Percentiles rank a stretch among this genome's conserved stretches.
These are phyloP conservation scores for Melinopterus prodromus DNA, from an alignment of 2,888 invertebrate genomes.

Conservation along the genomic window DNA sequence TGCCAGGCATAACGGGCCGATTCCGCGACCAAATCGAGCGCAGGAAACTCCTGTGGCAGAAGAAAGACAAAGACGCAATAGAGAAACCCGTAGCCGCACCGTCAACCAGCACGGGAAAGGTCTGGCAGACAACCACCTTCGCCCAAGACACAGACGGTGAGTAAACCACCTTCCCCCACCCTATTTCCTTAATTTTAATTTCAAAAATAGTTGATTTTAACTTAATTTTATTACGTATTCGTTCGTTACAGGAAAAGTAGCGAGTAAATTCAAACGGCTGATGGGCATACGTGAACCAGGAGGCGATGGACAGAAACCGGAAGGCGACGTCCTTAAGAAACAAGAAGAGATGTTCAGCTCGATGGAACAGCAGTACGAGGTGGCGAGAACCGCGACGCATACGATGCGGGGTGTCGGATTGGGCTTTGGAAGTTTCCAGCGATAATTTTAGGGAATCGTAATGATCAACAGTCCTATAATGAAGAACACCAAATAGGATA, in stretches of 20 bases:
- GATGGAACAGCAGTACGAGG: slow-evolving; percentile 97
- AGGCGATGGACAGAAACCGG: slow-evolving; percentile 54
- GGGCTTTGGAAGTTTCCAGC: slow-evolving; percentile 72
- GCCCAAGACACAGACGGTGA: slow-evolving; percentile 88
- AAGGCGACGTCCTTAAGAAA: slow-evolving; percentile 70
- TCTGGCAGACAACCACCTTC: slow-evolving; percentile 87
- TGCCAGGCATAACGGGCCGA: slow-evolving; percentile 66
- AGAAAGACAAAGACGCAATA: slow-evolving; percentile 64
- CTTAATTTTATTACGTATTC: slow-evolving; percentile 23
- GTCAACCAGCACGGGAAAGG: slow-evolving; percentile 60
- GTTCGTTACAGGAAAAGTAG: slow-evolving; percentile 69
- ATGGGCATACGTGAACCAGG: slow-evolving; percentile 89
- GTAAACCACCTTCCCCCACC: not conserved
- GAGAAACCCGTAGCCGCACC: slow-evolving; percentile 50
- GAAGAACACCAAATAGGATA: not conserved
- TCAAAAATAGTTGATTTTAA: not conserved
- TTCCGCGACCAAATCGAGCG: slow-evolving; percentile 92
- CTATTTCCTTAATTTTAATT: slow-evolving; percentile 8
- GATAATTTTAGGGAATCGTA: slow-evolving; percentile 51
- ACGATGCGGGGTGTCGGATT: slow-evolving; percentile 91
- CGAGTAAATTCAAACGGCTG: slow-evolving; percentile 93
- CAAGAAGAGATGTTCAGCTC: slow-evolving; percentile 89
- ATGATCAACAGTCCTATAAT: not conserved
- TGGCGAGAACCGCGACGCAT: slow-evolving; percentile 94
- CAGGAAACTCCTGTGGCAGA: slow-evolving; percentile 90